A percentile compares a stretch with the other conserved stretches of the same genome.
Evolutionary conservation across 2,797 vertebrate genomes (phyloP).

Genomic region (Carduelis carduelis): DNA sequence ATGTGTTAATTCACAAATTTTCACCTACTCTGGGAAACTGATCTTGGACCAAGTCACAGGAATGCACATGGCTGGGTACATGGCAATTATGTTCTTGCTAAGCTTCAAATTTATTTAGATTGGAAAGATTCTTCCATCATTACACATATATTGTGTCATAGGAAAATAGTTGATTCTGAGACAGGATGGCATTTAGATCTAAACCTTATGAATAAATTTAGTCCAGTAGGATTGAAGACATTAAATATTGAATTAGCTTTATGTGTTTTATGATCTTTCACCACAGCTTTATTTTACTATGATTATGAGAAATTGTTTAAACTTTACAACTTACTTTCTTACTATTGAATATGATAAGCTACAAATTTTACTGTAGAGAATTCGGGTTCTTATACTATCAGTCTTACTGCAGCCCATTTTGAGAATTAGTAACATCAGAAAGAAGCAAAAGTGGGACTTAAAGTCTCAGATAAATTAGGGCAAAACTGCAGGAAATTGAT

Average conservation of each 20-base stretch:
- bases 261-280: not conserved
- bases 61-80: accelerated
- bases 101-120: not conserved
- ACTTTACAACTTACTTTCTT: not conserved
- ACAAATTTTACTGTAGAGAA: not conserved
- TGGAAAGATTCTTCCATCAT: not conserved
- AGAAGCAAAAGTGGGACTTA: not conserved
- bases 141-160: not conserved
- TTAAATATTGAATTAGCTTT: not conserved
- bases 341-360: not conserved
- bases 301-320: not conserved
- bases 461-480: not conserved
- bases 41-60: not conserved
- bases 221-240: not conserved
- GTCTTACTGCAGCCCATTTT: not conserved
- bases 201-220: not conserved
- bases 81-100: not conserved
- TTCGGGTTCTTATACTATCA: not conserved
- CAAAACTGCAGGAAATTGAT: not conserved
- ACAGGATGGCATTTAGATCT: not conserved
- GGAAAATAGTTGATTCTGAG: not conserved
- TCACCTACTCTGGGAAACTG: not conserved
- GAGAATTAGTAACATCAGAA: not conserved
- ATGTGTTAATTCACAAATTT: not conserved
- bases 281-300: not conserved